Percentiles rank a stretch among this genome's conserved stretches.
Conservation (phyloP, 2,888 invertebrate genomes). For the Idaea biselata region DNA sequence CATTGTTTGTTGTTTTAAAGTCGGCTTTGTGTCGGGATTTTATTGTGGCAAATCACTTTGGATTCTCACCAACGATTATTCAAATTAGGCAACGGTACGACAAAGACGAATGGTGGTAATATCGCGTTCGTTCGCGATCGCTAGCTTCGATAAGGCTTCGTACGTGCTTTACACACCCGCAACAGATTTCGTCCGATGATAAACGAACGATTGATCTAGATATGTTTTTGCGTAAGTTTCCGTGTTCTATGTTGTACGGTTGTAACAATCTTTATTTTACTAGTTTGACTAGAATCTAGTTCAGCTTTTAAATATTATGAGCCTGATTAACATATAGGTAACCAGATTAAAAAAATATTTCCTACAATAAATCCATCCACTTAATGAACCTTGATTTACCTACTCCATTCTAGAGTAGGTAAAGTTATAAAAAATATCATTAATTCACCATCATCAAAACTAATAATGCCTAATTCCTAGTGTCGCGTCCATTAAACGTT, state of each 20-base stretch:
- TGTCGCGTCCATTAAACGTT: slow-evolving; percentile 38
- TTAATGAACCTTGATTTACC: not conserved
- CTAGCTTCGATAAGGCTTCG: slow-evolving; percentile 57
- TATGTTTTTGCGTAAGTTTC: slow-evolving; percentile 78
- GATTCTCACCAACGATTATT: slow-evolving; percentile 79
- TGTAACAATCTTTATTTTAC: slow-evolving; percentile 26
- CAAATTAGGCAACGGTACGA: slow-evolving; percentile 78
- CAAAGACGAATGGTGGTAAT: slow-evolving; percentile 80
- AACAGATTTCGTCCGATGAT: slow-evolving; percentile 69
- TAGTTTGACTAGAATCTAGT: slow-evolving; percentile 9
- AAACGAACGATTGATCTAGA: slow-evolving; percentile 75
- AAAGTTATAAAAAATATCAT: not conserved
- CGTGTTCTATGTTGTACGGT: slow-evolving; percentile 54
- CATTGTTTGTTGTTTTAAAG: slow-evolving; percentile 36
- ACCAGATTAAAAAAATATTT: not conserved
- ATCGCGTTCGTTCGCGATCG: slow-evolving; percentile 69
- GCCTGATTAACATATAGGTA: not conserved
- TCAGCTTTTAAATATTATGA: slow-evolving; percentile 8
- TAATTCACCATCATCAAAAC: not conserved
- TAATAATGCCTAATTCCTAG: not conserved
- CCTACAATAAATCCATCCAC: not conserved
- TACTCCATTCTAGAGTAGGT: not conserved
- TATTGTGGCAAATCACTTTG: slow-evolving; percentile 67
- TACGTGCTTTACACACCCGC: slow-evolving; percentile 70
- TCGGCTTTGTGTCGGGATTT: slow-evolving; percentile 25